Base-by-base conservation (phyloP, 37 sponge, comb jelly and placozoan genomes). In the Lycopodina hypogea region DNA sequence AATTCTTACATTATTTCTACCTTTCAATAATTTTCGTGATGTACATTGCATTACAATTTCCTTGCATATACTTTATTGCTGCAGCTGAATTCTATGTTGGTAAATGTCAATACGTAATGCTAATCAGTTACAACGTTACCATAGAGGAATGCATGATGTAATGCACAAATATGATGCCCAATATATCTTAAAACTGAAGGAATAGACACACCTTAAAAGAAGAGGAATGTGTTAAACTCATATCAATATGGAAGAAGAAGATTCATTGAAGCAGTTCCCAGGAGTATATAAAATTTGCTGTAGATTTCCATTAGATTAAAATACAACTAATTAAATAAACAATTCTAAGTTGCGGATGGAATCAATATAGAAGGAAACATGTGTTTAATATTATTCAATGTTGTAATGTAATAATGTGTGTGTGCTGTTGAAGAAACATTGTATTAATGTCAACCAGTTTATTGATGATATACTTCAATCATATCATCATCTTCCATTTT, bases 401-500 rank as follows among this genome's bases (percentile, higher is more conserved):
- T n/a, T n/a, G n/a, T n/a, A 45, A 12, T 9, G 9, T 45, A 45
- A 12, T 32, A 65, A 65, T 59, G 18, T 4, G 60, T 4, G 48
- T 45, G 28, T n/a, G n/a, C n/a, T 59, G 66, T 30, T 65, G 2
- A 65, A 15, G 66, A 65, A 45, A 24, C 1, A 35, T 29, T 53
- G 36, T 53, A 73, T 52, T 53, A 73, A 30, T 73, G 74, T 56
- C 99, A 96, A 42, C 99, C 99, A 80, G 94, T 93, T 74, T 99
- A 96, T 66, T 88, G 89, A 41, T 93, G 94, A 77, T 87, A 95
- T 2, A 95, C 99, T 82, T 99, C 99, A 57, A 99, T 99, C 0
- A 87, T 89, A 66, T 99, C 99, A 63, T 99, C 96, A 52, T 99
- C 99, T 74, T 96, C 96, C 99, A 99, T 99, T 53, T 95, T 94